phyloP scores from a whole-genome alignment of 2,113 vertebrate genomes.

The Canis aureus region DNA sequence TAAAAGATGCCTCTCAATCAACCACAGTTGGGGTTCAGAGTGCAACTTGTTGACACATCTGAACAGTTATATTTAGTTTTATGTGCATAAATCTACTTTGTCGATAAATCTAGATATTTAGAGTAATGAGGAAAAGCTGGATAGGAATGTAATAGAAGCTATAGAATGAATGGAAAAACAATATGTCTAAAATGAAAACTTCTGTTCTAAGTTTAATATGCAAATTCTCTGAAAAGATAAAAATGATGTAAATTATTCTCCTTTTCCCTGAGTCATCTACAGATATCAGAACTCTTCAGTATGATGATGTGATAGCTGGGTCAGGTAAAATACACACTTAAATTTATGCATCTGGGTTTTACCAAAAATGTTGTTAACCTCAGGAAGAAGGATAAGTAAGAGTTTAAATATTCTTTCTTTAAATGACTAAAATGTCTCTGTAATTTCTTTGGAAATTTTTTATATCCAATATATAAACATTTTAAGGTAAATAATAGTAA shows the following conservation, averaged over 20 bases:
- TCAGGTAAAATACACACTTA: not conserved
- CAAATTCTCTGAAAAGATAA: not conserved
- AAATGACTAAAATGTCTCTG: not conserved
- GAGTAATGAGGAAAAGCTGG: constrained; percentile 5
- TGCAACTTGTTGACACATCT: not conserved
- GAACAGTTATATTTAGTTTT: not conserved
- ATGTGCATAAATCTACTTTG: not conserved
- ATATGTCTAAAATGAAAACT: constrained; percentile 18
- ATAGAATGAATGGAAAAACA: not conserved
- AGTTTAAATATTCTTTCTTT: not conserved
- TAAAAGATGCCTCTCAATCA: not conserved
- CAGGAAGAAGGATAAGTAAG: not conserved
- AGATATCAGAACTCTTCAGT: not conserved
- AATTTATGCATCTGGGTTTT: not conserved
- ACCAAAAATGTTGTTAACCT: not conserved
- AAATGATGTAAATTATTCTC: not conserved
- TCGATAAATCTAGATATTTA: not conserved
- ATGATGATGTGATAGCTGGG: not conserved
- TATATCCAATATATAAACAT: not conserved
- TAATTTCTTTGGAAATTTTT: constrained; percentile 21
- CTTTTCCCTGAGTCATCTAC: not conserved
- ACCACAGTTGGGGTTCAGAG: not conserved
- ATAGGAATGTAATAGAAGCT: not conserved
- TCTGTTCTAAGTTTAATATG: not conserved
- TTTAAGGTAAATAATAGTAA: not conserved